Conservation (phyloP, 2,797 vertebrate genomes). For the Enteromius viviparus region DNA sequence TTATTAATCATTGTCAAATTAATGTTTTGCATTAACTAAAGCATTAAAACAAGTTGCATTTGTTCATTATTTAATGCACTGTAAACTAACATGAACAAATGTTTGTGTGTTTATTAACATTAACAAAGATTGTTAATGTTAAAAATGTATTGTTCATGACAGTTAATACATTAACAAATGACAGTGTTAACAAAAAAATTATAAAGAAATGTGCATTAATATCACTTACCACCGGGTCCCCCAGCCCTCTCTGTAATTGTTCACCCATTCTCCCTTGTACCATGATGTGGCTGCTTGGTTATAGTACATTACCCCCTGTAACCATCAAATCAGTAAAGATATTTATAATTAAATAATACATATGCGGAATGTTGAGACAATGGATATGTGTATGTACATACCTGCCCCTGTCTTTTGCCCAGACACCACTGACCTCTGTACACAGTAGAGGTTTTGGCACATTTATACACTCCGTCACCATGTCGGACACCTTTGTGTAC, state of each 20-base stretch:
- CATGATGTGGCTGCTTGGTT: conserved; percentile 82
- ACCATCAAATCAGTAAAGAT: conserved; percentile 14
- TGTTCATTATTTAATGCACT: too few species aligned
- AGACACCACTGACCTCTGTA: conserved; percentile 87
- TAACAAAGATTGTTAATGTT: too few species aligned
- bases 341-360: neutral
- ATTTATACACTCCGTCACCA: conserved; percentile 82
- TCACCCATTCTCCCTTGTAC: conserved; percentile 91
- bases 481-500: conserved; percentile 80
- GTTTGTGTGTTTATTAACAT: too few species aligned
- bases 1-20: too few species aligned
- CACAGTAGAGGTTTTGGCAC: conserved; percentile 65
- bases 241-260: conserved; percentile 84
- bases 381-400: conserved; percentile 60
- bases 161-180: too few species aligned
- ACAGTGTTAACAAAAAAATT: too few species aligned
- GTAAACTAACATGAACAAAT: too few species aligned
- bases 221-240: conserved; percentile 84
- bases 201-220: neutral
- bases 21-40: too few species aligned
- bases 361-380: neutral
- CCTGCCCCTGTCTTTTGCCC: conserved; percentile 88
- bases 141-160: too few species aligned
- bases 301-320: conserved; percentile 85
- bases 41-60: too few species aligned